Evolutionary conservation across 2,797 vertebrate species (phyloP), one percentile per base, ranked within the genome.

Genomic region (Microctenopoma steveboyesi): DNA sequence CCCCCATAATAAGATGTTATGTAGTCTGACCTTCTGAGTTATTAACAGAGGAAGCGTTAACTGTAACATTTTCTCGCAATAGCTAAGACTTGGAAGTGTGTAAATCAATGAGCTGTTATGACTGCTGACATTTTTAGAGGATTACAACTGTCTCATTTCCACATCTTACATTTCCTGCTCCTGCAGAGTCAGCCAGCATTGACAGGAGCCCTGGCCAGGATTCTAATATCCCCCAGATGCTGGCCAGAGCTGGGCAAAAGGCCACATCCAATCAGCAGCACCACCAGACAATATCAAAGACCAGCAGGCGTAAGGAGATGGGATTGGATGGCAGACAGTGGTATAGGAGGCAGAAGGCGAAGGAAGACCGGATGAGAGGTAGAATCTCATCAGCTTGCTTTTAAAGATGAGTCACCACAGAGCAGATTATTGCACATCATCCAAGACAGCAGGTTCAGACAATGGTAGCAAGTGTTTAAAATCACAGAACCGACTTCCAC

Each of bases 211-310:
- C 56, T 30, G 54, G 77, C 70, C 58, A 65, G 22, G 68, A 58
- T 49, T 68, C 35, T 69, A 74, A 83, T 65, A 66, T 71, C 57
- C 52, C 39, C 42, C 47, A 77, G 61, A 78, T 16, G n/a, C 45
- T 72, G 76, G 64, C 61, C 81, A 78, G 48, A 64, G 69, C 56
- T 55, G 68, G 70, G 78, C 72, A 0, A 83, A 85, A 90, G 82
- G 70, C 80, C 83, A 86, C 59, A 78, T 86, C 74, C 85, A 92
- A 88, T 87, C 74, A 85, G 40, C 37, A 61, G 64, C 63, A 74
- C 58, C 70, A 66, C 53, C 51, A 83, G 75, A 88, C 81, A 86
- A 82, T 84, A 86, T 85, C 60, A 84, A 72, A 81, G 72, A 78
- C 73, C 79, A 70, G 53, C 59, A 74, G 79, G 59, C n/a, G 46